phyloP scores from a whole-genome alignment of 2,888 invertebrate species.

The Thelaira solivaga region DNA sequence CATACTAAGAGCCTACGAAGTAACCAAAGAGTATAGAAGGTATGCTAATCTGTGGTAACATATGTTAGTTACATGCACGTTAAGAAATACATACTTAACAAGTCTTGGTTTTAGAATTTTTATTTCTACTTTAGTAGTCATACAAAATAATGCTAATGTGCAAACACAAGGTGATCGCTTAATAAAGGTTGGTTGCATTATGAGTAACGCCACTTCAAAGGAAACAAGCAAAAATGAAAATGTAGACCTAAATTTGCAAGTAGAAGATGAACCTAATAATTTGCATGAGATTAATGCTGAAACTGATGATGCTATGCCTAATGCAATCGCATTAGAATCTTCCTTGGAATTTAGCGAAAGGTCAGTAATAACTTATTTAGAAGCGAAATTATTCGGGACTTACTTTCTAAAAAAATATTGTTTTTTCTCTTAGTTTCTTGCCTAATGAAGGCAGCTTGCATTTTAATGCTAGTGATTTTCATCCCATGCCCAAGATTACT shows the following conservation, averaged over 20 bases:
- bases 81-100: too few species aligned
- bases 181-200: conserved; percentile 87
- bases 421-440: conserved; percentile 70
- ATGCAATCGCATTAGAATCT: conserved; percentile 79
- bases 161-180: conserved; percentile 91
- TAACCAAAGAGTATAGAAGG: conserved; percentile 73
- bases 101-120: conserved; percentile 81
- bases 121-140: conserved; percentile 85
- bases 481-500: conserved; percentile 72
- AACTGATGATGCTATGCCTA: conserved; percentile 72
- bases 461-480: conserved; percentile 65
- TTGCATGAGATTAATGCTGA: conserved; percentile 22
- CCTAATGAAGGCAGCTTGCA: conserved; percentile 77
- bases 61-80: too few species aligned
- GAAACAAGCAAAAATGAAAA: conserved; percentile 60
- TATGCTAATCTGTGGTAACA: conserved; percentile 29
- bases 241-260: conserved; percentile 36
- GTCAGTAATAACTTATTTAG: conserved; percentile 74
- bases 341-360: conserved; percentile 79
- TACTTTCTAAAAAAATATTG: background rate
- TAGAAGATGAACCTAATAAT: conserved; percentile 50
- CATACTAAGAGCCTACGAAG: conserved; percentile 75
- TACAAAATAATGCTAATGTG: conserved; percentile 90
- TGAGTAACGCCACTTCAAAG: conserved; percentile 77
- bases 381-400: background rate